Evolutionary conservation across 2,113 vertebrate genomes (phyloP), one percentile per base, ranked within the genome.

Genomic region (Mustela lutreola): DNA sequence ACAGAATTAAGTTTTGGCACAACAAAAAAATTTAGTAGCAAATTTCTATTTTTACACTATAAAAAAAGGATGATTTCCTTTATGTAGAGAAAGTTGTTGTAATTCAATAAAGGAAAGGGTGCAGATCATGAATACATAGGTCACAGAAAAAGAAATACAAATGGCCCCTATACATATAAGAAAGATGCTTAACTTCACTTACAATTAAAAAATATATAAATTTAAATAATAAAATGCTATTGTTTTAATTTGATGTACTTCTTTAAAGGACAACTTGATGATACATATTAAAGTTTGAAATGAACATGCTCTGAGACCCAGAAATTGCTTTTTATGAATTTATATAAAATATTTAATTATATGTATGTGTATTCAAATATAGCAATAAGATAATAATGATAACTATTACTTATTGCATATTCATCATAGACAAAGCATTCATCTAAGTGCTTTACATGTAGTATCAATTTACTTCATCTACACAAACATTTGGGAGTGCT

Each of bases 401-500:
- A 36, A 53, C 76, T 56, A 39, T 48, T 62, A 42, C 71, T 89
- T 62, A 70, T 1, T 48, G 56, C 88, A 33, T 24, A 73, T 78
- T 93, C 28, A 58, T 95, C 58, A 65, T 88, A 96, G 5, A 94
- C 11, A 7, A 78, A 73, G 22, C 39, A 62, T 92, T 87, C 42
- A 63, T 88, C 42, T 80, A 95, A 79, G 22, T n/a, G 18, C 48
- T 93, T 90, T 62, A 75, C 12, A 86, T 93, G 33, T 85, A 36
- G 33, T 93, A 78, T 56, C 22, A 36, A 71, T 85, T 67, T 89
- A 82, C 63, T 73, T 73, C 70, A 81, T 85, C 24, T 73, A 62
- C 14, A 63, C n/a, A 92, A 76, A 70, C 11, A 56, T 19, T 14
- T 89, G 60, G n/a, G 18, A 89, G 63, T 67, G 39, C 36, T 75